Conservation (phyloP, 2,888 invertebrate species). For the Limnephilus rhombicus region DNA sequence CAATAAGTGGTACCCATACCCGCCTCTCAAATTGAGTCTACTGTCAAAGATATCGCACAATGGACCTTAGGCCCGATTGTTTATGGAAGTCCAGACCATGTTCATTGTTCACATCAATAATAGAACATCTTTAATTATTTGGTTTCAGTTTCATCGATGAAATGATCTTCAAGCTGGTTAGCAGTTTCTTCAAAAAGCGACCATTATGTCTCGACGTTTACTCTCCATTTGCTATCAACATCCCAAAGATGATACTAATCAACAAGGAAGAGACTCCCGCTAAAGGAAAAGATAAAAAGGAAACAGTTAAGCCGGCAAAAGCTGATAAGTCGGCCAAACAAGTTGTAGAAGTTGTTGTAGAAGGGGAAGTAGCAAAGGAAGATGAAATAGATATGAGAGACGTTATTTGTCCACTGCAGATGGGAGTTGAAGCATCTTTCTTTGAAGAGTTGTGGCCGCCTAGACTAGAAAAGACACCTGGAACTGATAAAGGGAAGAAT, state of each 20-base stretch:
- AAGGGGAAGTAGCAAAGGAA: neutral
- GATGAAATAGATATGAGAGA: slow-evolving; percentile 33
- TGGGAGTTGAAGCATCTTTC: slow-evolving; percentile 43
- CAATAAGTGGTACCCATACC: too few species aligned
- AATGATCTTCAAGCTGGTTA: slow-evolving; percentile 38
- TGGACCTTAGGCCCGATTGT: neutral
- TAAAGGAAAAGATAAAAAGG: slow-evolving; percentile 37
- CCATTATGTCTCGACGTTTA: neutral
- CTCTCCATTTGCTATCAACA: slow-evolving; percentile 29
- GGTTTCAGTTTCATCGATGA: slow-evolving; percentile 16
- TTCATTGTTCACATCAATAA: neutral
- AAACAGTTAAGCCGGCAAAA: neutral
- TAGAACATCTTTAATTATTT: neutral
- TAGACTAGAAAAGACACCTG: neutral
- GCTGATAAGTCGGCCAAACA: neutral
- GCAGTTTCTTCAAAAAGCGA: slow-evolving; percentile 31
- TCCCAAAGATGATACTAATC: slow-evolving; percentile 25
- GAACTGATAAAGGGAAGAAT: neutral
- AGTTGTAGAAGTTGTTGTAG: neutral
- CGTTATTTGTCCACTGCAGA: slow-evolving; percentile 43
- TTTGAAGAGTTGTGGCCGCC: slow-evolving; percentile 47
- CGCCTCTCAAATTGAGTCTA: too few species aligned
- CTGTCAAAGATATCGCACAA: too few species aligned
- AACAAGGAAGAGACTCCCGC: neutral
- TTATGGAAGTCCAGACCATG: neutral